A percentile compares a stretch with the other conserved stretches of the same genome.
Conservation (phyloP, 2,888 invertebrate genomes). For the Branchipolynoe longqiensis region DNA sequence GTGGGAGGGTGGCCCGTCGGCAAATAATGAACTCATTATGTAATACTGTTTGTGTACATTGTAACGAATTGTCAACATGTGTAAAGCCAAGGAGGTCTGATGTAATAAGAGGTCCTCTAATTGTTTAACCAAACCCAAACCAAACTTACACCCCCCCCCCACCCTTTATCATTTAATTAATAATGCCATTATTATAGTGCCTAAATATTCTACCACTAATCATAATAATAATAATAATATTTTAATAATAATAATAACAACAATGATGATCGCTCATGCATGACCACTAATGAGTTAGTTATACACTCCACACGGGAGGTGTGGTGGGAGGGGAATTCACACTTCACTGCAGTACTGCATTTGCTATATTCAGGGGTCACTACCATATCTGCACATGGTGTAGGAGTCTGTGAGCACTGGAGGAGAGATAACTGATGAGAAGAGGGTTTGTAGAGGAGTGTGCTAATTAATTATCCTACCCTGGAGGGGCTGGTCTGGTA, state of each 20-base stretch:
- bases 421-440: too few species aligned
- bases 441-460: too few species aligned
- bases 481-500: too few species aligned
- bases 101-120: slow-evolving; percentile 34
- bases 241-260: slow-evolving; percentile 24
- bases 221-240: slow-evolving; percentile 35
- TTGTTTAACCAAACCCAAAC: slow-evolving; percentile 31
- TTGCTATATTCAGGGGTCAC: too few species aligned
- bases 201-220: slow-evolving; percentile 48
- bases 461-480: too few species aligned
- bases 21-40: not conserved
- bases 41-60: slow-evolving; percentile 40
- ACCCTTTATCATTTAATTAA: slow-evolving; percentile 48
- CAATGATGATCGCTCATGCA: too few species aligned
- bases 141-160: slow-evolving; percentile 48
- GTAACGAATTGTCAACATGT: not conserved
- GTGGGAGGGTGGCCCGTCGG: not conserved
- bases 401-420: too few species aligned
- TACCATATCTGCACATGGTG: too few species aligned
- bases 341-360: too few species aligned
- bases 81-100: slow-evolving; percentile 24
- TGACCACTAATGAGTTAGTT: too few species aligned
- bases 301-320: too few species aligned
- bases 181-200: slow-evolving; percentile 57
- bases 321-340: too few species aligned